A percentile compares a stretch with the other conserved stretches of the same genome.
Evolutionary conservation across 2,113 vertebrate genomes (phyloP).

Genomic region (Elephas maximus): DNA sequence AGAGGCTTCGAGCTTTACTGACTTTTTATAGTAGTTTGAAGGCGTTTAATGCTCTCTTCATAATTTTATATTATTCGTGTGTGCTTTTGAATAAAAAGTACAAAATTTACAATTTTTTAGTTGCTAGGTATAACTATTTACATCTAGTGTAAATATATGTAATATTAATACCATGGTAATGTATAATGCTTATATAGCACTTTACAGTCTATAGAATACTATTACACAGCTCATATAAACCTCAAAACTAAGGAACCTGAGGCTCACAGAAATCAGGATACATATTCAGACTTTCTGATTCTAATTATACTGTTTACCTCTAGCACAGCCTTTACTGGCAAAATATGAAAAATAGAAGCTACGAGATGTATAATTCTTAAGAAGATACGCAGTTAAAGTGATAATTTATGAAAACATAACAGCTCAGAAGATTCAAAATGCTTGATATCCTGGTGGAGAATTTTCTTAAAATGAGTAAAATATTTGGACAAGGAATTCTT

Average conservation of each 20-base stretch:
- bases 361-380: slow-evolving; percentile 12
- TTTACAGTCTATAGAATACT: slow-evolving; percentile 11
- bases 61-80: slow-evolving; percentile 50
- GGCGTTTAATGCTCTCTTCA: neutral
- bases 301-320: neutral
- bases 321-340: neutral
- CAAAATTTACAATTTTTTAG: slow-evolving; percentile 15
- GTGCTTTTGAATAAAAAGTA: slow-evolving; percentile 32
- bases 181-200: neutral
- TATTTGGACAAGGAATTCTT: slow-evolving; percentile 39
- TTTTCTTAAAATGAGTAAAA: slow-evolving; percentile 60
- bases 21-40: slow-evolving; percentile 46
- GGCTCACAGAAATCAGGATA: neutral
- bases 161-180: neutral
- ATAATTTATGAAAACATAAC: slow-evolving; percentile 6
- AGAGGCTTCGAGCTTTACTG: slow-evolving; percentile 45
- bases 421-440: slow-evolving; percentile 19
- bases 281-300: slow-evolving; percentile 30
- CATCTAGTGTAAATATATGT: neutral
- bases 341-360: slow-evolving; percentile 34
- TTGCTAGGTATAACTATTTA: slow-evolving; percentile 35
- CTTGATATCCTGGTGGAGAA: slow-evolving; percentile 26
- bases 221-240: slow-evolving; percentile 29
- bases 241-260: neutral
- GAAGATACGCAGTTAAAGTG: neutral